Percentiles rank a stretch among this genome's conserved stretches.
These are phyloP conservation scores for Pseudeuparius sepicola DNA, from an alignment of 2,888 invertebrate genomes.

Conservation along the genomic window DNA sequence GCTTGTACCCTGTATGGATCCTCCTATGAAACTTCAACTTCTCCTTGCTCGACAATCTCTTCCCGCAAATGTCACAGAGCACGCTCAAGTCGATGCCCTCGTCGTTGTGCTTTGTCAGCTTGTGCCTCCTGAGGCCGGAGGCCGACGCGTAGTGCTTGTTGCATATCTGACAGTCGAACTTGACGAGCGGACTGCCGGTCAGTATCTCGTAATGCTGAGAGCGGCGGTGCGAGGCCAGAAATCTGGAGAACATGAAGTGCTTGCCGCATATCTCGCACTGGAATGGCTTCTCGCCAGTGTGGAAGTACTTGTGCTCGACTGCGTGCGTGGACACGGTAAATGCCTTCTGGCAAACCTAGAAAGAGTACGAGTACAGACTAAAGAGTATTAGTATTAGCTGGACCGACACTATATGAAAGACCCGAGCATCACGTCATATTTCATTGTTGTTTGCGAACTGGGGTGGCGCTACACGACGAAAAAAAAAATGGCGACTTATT, in stretches of 20 bases:
- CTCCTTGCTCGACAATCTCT: constrained; percentile 34
- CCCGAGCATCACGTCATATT: no score
- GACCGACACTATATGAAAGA: no score
- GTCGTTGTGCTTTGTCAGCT: constrained; percentile 30
- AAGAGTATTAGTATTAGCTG: no score
- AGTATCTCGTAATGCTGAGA: constrained; percentile 41
- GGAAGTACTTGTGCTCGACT: constrained; percentile 32
- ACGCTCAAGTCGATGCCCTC: constrained; percentile 41
- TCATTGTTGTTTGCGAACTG: no score
- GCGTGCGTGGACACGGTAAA: constrained; percentile 33
- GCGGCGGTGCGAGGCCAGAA: constrained; percentile 41
- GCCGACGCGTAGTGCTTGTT: constrained; percentile 37
- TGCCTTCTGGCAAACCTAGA: constrained; percentile 33
- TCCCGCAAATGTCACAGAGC: constrained; percentile 37
- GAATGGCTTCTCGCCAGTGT: constrained; percentile 40
- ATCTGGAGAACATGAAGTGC: constrained; percentile 42
- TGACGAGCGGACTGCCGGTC: constrained; percentile 31
- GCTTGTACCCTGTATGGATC: constrained; percentile 40
- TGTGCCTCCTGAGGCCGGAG: constrained; percentile 38
- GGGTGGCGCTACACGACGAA: no score
- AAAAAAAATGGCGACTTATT: no score
- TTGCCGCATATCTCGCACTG: constrained; percentile 46
- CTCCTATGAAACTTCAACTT: constrained; percentile 35
- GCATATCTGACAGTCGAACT: constrained; percentile 43
- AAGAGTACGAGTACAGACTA: no score